Evolutionary conservation across 2,888 invertebrate species (phyloP).

Genomic region (Perizoma flavofasciatum): DNA sequence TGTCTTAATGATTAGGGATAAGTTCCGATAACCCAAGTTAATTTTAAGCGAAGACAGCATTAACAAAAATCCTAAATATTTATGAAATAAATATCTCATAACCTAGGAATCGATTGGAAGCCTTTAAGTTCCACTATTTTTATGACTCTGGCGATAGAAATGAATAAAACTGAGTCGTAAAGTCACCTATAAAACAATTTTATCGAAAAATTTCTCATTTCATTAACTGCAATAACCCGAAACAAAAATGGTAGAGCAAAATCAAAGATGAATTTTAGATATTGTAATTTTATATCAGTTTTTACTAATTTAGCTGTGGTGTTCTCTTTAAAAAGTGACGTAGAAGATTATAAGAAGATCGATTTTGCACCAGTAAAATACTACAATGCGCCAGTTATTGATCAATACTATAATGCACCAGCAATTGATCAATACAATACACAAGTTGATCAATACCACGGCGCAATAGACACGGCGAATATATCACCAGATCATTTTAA

Average conservation of each 20-base stretch:
- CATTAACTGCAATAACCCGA: slow-evolving; percentile 22
- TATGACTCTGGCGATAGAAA: too few species aligned
- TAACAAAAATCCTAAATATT: too few species aligned
- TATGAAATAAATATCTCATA: too few species aligned
- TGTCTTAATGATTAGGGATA: too few species aligned
- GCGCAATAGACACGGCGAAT: neutral
- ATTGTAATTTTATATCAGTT: slow-evolving; percentile 14
- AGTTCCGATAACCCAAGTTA: too few species aligned
- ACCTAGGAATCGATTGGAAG: too few species aligned
- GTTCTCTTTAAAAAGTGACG: neutral
- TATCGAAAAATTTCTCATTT: slow-evolving; percentile 27
- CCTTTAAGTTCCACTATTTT: too few species aligned
- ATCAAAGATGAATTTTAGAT: slow-evolving; percentile 42
- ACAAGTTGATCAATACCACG: neutral
- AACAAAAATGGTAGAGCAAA: slow-evolving; percentile 22
- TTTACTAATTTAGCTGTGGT: slow-evolving; percentile 17
- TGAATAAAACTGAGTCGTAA: slow-evolving; percentile 9
- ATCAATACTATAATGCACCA: slow-evolving; percentile 5
- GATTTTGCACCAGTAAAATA: slow-evolving; percentile 9
- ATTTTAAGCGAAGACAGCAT: too few species aligned
- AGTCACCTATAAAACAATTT: slow-evolving; percentile 15
- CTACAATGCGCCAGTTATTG: neutral
- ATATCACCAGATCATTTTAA: slow-evolving; percentile 14
- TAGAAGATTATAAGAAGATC: neutral
- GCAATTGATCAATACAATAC: neutral